Evolutionary conservation across 2,113 vertebrate species (phyloP).

Genomic region (Edolisoma coerulescens): DNA sequence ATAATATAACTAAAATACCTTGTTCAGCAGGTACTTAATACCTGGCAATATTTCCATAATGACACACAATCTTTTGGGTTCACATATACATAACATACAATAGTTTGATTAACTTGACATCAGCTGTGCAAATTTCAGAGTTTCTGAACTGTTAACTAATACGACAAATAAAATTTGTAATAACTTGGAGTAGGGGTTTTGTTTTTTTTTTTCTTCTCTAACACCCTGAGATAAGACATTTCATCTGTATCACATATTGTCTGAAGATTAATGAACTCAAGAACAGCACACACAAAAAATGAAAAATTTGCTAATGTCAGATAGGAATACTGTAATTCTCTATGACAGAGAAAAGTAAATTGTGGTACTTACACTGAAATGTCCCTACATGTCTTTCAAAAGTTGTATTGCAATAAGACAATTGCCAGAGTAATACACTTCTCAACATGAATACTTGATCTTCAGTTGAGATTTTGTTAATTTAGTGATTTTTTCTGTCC

Average conservation of each 20-base stretch:
- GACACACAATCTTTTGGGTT: not conserved
- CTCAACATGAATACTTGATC: not conserved
- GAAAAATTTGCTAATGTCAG: not conserved
- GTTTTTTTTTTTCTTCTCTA: not conserved
- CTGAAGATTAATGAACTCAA: not conserved
- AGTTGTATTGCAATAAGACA: not conserved
- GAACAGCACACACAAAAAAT: not conserved
- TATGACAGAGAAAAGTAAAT: not conserved
- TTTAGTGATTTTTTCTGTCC: not conserved
- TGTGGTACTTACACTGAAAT: not conserved
- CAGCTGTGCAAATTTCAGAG: not conserved
- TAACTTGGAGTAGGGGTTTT: fast-evolving
- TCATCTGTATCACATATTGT: not conserved
- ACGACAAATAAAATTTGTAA: not conserved
- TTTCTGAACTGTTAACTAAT: not conserved
- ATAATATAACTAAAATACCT: not conserved
- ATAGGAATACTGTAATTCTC: not conserved
- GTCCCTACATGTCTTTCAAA: not conserved
- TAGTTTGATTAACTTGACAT: not conserved
- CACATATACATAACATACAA: not conserved
- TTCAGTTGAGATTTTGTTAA: not conserved
- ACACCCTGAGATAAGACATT: not conserved
- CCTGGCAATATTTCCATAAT: not conserved
- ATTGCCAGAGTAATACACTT: not conserved
- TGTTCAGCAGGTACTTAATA: not conserved